Evolutionary conservation across 2,888 invertebrate species (phyloP), one percentile per base, ranked within the genome.

Genomic region (Cataglyphis livida): DNA sequence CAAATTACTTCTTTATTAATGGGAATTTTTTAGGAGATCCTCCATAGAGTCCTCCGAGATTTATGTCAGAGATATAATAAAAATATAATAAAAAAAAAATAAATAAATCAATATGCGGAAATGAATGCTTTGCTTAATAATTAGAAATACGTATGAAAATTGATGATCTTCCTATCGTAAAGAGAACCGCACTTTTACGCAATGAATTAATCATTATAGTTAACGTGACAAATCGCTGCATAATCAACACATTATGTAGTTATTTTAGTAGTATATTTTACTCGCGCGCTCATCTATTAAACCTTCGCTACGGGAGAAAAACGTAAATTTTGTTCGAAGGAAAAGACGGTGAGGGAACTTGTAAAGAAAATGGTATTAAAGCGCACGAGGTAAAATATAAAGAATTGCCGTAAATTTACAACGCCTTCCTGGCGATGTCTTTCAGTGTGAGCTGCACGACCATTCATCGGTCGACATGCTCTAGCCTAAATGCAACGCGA

Each of bases 401-500:
- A 38, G 35, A 7, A 54, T 28, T 15, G 9, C n/a, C 6, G 3
- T 28, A 44, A 25, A 78, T 57, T 68, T 68, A 44, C 21, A 38
- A 38, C 28, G 28, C 32, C 57, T 12, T 66, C 25, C 35, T 38
- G 18, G 21, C 64, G 35, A 35, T 41, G 15, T n/a, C 9, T 57
- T 57, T 76, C 35, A 35, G 32, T 21, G 21, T 48, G 21, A 48
- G 21, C 6, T 32, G 62, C 44, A 32, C 44, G 44, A 62, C 21
- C 21, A 15, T 62, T 18, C 21, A 32, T 28, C 35, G 64, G 35
- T 48, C 62, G 28, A 48, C 32, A 15, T 21, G 44, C 44, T 61
- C 44, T 35, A 35, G 64, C 35, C 64, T 51, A 35, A 65, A 75
- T 75, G 65, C 75, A 76, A 66, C n/a, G 35, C 21, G 44, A 51